phyloP scores from a whole-genome alignment of 2,888 invertebrate genomes.

The Xanthorhoe spadicearia region DNA sequence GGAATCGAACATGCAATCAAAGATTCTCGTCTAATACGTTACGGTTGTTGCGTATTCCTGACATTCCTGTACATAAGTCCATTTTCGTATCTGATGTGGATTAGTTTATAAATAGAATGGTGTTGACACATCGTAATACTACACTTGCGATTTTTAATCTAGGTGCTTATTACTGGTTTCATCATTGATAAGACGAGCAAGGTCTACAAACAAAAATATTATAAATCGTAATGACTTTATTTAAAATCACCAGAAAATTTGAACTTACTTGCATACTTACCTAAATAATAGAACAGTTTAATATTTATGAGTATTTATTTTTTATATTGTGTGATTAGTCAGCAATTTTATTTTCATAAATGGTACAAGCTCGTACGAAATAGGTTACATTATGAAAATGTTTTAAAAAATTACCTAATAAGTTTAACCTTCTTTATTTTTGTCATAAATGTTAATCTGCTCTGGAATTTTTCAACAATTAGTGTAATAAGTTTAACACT shows the following conservation, averaged over 20 bases:
- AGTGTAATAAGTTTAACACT: slow-evolving; percentile 36
- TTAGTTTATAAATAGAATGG: slow-evolving; percentile 39
- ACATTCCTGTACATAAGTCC: not conserved
- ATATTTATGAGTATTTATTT: no score
- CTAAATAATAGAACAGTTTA: not conserved
- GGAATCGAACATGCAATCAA: no score
- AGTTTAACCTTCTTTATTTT: slow-evolving; percentile 21
- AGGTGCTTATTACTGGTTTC: slow-evolving; percentile 24
- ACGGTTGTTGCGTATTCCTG: no score
- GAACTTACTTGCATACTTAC: not conserved
- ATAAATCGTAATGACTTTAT: slow-evolving; percentile 27
- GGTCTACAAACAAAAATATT: slow-evolving; percentile 29
- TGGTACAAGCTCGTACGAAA: not conserved
- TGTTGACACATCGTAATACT: slow-evolving; percentile 37
- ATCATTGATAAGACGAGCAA: slow-evolving; percentile 32
- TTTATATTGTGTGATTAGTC: no score
- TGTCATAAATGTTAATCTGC: slow-evolving; percentile 6
- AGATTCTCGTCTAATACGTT: no score
- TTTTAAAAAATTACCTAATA: not conserved
- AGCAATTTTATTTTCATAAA: no score
- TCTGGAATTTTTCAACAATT: slow-evolving; percentile 25
- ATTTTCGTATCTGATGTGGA: slow-evolving; percentile 25
- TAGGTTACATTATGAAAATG: not conserved
- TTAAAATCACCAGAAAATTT: slow-evolving; percentile 31
- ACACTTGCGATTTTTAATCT: slow-evolving; percentile 39